phyloP scores from a whole-genome alignment of 2,113 vertebrate genomes.

The Zosterops hypoxanthus region DNA sequence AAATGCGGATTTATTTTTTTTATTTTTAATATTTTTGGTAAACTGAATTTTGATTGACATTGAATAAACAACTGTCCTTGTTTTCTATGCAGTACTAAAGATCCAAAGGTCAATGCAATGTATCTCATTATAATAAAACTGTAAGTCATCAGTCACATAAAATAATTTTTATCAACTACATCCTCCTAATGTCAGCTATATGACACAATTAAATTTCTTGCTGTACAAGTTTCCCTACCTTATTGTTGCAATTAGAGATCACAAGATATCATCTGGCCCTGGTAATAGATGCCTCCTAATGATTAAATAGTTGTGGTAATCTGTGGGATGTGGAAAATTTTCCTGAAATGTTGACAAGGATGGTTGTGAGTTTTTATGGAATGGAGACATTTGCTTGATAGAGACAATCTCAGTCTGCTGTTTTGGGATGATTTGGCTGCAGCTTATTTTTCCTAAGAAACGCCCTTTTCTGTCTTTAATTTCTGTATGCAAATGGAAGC shows the following conservation, averaged over 20 bases:
- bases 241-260: neutral
- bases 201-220: neutral
- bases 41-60: neutral
- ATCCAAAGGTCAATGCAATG: neutral
- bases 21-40: fast-evolving
- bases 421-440: neutral
- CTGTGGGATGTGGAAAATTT: neutral
- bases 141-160: neutral
- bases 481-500: neutral
- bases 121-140: neutral
- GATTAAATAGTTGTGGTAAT: neutral
- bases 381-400: neutral
- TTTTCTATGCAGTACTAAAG: neutral
- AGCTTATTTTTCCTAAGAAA: neutral
- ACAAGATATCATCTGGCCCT: neutral
- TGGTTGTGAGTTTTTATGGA: neutral
- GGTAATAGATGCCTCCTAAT: neutral
- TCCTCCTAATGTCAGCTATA: neutral
- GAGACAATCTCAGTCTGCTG: neutral
- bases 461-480: neutral
- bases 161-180: neutral
- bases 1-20: neutral
- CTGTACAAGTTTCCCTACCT: neutral
- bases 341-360: neutral
- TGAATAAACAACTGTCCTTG: neutral